A percentile compares a stretch with the other conserved stretches of the same genome.
Conservation (phyloP, 1,140 invertebrate species). For the Saccostrea cuccullata region DNA sequence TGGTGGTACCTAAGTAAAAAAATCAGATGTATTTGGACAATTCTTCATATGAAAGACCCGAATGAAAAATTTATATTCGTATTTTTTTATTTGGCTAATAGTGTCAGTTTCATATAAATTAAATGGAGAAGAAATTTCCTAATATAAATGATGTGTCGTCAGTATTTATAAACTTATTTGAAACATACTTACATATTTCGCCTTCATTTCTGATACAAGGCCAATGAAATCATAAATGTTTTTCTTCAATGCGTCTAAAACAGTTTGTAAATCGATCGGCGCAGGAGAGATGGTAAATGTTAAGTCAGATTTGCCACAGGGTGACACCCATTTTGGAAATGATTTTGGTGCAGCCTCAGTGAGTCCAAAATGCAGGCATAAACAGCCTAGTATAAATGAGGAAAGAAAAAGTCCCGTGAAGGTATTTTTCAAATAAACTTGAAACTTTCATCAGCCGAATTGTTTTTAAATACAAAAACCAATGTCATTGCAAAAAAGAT, state of each 20-base stretch:
- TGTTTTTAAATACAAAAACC: too few species aligned
- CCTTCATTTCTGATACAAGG: not conserved
- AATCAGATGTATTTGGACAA: too few species aligned
- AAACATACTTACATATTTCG: not conserved
- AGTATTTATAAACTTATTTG: not conserved
- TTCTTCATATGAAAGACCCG: too few species aligned
- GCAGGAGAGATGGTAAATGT: not conserved
- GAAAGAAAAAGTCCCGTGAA: not conserved
- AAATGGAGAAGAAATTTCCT: too few species aligned
- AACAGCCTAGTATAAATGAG: not conserved
- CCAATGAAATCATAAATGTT: not conserved
- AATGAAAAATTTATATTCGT: too few species aligned
- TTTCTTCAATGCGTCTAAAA: not conserved
- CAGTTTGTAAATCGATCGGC: not conserved
- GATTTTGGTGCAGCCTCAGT: not conserved
- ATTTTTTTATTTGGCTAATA: too few species aligned
- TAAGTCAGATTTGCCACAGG: not conserved
- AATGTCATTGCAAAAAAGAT: too few species aligned
- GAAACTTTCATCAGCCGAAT: too few species aligned
- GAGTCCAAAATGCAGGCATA: not conserved
- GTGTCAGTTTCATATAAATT: too few species aligned
- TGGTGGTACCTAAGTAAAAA: not conserved
- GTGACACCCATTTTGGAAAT: not conserved
- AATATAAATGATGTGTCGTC: not conserved
- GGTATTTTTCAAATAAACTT: too few species aligned